A percentile compares a stretch with the other conserved stretches of the same genome.
These are phyloP conservation scores for Diachasmimorpha longicaudata DNA, from an alignment of 1,140 invertebrate genomes.

Conservation along the genomic window DNA sequence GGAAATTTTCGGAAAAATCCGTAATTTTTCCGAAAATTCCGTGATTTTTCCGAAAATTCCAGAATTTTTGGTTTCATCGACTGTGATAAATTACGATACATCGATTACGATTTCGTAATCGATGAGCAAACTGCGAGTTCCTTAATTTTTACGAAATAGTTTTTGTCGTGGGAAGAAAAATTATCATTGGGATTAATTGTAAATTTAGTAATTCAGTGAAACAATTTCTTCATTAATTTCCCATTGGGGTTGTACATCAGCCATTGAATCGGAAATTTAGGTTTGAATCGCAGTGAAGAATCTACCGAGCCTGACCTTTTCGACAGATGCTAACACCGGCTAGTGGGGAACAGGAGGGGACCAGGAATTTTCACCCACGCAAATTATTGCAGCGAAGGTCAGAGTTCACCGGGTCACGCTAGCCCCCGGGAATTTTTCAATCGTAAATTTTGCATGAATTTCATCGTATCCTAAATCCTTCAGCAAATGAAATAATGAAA, in stretches of 20 bases:
- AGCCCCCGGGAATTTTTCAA: background rate
- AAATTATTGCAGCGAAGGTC: slow-evolving; percentile 4
- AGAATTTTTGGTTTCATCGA: too few species aligned
- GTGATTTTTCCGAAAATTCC: too few species aligned
- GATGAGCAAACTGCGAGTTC: too few species aligned
- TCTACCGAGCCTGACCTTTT: background rate
- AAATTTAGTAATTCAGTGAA: too few species aligned
- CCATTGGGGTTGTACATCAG: background rate
- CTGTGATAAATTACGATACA: too few species aligned
- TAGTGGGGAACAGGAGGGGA: background rate
- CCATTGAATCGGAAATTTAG: background rate
- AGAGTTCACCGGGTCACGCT: slow-evolving; percentile 20
- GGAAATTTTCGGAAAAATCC: too few species aligned
- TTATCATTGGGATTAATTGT: too few species aligned
- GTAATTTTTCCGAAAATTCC: too few species aligned
- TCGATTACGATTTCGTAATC: too few species aligned
- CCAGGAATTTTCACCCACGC: background rate
- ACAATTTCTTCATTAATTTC: background rate
- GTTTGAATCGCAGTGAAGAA: background rate
- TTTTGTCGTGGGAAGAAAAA: too few species aligned
- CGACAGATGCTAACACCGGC: background rate
- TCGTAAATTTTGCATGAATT: background rate
- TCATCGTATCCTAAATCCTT: background rate
- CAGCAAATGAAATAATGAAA: background rate
- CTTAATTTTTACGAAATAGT: too few species aligned